Base-by-base conservation (phyloP, 2,797 vertebrate species). In the Neosilurus hyrtlii region DNA sequence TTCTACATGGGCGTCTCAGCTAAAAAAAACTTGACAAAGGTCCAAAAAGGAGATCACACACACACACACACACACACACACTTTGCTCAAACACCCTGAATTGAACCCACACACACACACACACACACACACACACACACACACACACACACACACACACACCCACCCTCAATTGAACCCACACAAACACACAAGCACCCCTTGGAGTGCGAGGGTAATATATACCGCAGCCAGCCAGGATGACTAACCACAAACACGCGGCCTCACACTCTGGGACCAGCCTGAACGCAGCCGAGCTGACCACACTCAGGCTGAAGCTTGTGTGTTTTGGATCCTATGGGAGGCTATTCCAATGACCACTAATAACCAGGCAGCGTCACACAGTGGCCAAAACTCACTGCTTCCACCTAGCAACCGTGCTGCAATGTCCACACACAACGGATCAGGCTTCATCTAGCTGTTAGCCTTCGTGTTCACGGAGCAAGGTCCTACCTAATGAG, bases 241-340 rank as follows among this genome's bases (percentile, higher is more conserved):
- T 49, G 73, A 70, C 67, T 79, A 54, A 79, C 82, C 81, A 86
- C 79, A 85, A 78, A 87, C 54, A 56, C 59, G 66, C 66, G 52
- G 83, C 68, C 84, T 78, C 63, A 80, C 62, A 43, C 67, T 66
- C 57, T 5, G 7, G 71, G 84, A 82, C 88, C 80, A 80, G 85
- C 83, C 84, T 84, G 86, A 86, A 84, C 86, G 73, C 79, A 76
- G 86, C 80, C 83, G 54, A 73, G 65, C 83, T 86, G 87, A 84
- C 82, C 76, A 84, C 79, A 79, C 54, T 79, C 87, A 86, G 85
- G 88, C 81, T 70, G 49, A 65, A 80, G 84, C 83, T 67, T 67
- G 85, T 79, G 63, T 51, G 26, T 72, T 83, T n/a, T 51, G 71
- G 77, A 82, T 86, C 87, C 85, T 78, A 78, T 75, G 81, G 87